Percentiles rank a stretch among this genome's conserved stretches.
Conservation (phyloP, 2,797 vertebrate genomes). For the Esox masquinongy region DNA sequence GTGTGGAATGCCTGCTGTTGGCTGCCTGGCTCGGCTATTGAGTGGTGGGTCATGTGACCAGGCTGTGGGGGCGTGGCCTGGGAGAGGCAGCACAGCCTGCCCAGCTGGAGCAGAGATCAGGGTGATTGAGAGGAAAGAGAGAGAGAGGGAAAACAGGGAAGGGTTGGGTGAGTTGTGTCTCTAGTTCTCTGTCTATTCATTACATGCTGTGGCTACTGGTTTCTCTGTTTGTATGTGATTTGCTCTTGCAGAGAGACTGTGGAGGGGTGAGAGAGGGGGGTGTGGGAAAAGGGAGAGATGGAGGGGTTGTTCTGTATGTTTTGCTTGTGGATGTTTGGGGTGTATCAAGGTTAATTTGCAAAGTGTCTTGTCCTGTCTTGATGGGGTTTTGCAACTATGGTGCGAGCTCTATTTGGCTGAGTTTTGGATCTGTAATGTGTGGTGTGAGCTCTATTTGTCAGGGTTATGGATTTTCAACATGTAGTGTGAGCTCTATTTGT, state of each 20-base stretch:
- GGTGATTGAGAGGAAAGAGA: slow-evolving; percentile 68
- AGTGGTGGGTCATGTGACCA: slow-evolving; percentile 65
- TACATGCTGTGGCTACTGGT: slow-evolving; percentile 33
- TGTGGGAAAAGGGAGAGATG: not conserved
- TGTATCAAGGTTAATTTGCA: slow-evolving; percentile 53
- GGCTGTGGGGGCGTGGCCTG: slow-evolving; percentile 61
- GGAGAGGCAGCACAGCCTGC: slow-evolving; percentile 54
- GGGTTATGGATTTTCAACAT: no score
- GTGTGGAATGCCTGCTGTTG: slow-evolving; percentile 59
- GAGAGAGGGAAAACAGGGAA: slow-evolving; percentile 41
- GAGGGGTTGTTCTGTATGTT: slow-evolving; percentile 16
- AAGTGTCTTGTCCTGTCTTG: slow-evolving; percentile 46
- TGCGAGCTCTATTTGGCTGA: not conserved
- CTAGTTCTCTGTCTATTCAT: slow-evolving; percentile 10
- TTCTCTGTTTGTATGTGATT: slow-evolving; percentile 15
- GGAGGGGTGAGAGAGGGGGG: slow-evolving; percentile 1
- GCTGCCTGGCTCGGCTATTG: slow-evolving; percentile 31
- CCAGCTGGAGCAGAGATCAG: slow-evolving; percentile 69
- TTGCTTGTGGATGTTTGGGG: slow-evolving; percentile 20
- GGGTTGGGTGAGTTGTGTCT: slow-evolving; percentile 71
- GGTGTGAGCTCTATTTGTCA: no score
- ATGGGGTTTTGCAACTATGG: slow-evolving; percentile 9
- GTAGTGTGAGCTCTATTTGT: no score
- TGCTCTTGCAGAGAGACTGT: not conserved
- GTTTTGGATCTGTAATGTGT: no score